Evolutionary conservation across 2,797 vertebrate genomes (phyloP), one percentile per base, ranked within the genome.

Genomic region (Luscinia megarhynchos): DNA sequence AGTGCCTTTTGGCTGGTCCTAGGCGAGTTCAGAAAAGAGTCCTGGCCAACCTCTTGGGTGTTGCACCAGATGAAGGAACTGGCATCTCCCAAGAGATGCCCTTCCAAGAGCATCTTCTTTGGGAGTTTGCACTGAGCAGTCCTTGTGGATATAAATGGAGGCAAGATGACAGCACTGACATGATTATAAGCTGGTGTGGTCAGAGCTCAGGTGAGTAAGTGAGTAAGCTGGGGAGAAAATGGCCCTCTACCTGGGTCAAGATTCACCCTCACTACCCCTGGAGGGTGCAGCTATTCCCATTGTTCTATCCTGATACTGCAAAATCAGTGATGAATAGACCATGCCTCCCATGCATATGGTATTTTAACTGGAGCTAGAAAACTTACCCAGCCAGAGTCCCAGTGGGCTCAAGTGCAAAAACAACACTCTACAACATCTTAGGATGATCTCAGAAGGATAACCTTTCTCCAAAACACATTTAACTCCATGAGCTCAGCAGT

Each of bases 291-390:
- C 21, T 90, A 12, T 64, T 89, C 87, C 48, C 19, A 9, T 48
- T 30, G 20, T 15, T 88, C 9, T 76, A 7, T 58, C 46, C 36
- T 75, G 38, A 46, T 9, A 12, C 32, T 72, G 26, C n/a, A 78
- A 77, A 72, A 27, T 24, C 8, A 34, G 22, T 2, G 1, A 68
- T 50, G 30, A 27, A 40, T 17, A 55, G 34, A 40, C 17, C 0
- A 0, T 54, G 14, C 9, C 17, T 40, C 19, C 15, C 1, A 5
- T 9, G 20, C 0, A 0, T 51, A 48, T 15, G 10, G 1, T n/a
- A 41, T 64, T 92, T 80, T 68, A 79, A 79, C 12, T 67, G 73
- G 43, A 86, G 54, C 29, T 69, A 18, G 18, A 89, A 21, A 36
- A 40, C 57, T 90, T 38, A 11, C 14, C 8, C 8, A 11, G 12